Percentiles rank a stretch among this genome's conserved stretches.
Evolutionary conservation across 2,888 invertebrate species (phyloP).

Genomic region (Tetropium fuscum): DNA sequence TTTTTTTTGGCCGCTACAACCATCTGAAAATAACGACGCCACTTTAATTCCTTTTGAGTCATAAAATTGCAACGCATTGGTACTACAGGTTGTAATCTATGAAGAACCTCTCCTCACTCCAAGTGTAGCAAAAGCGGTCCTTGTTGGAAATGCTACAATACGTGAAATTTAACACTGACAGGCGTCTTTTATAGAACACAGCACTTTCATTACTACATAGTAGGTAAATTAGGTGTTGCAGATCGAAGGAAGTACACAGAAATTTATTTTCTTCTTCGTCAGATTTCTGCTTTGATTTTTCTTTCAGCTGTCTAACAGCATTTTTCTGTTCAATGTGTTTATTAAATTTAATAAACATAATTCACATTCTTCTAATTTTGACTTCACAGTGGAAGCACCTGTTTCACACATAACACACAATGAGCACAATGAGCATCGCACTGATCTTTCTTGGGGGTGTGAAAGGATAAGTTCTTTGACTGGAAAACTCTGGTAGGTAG

Average conservation of each 20-base stretch:
- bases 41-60: background rate
- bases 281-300: no score
- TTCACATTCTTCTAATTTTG: no score
- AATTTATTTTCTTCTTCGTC: no score
- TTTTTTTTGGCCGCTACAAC: background rate
- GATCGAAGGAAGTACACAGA: constrained; percentile 26
- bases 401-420: no score
- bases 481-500: no score
- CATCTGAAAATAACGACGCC: background rate
- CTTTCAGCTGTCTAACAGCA: no score
- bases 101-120: background rate
- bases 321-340: no score
- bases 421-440: no score
- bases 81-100: background rate
- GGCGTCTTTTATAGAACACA: constrained; percentile 14
- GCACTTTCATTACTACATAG: constrained; percentile 11
- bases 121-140: constrained; percentile 22
- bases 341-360: no score
- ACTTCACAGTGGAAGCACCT: no score
- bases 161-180: constrained; percentile 21
- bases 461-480: no score
- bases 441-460: no score
- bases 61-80: background rate
- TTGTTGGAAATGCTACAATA: constrained; percentile 12
- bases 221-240: constrained; percentile 28